Base-by-base conservation (phyloP, 2,113 vertebrate genomes). In the Nannospalax galili region DNA sequence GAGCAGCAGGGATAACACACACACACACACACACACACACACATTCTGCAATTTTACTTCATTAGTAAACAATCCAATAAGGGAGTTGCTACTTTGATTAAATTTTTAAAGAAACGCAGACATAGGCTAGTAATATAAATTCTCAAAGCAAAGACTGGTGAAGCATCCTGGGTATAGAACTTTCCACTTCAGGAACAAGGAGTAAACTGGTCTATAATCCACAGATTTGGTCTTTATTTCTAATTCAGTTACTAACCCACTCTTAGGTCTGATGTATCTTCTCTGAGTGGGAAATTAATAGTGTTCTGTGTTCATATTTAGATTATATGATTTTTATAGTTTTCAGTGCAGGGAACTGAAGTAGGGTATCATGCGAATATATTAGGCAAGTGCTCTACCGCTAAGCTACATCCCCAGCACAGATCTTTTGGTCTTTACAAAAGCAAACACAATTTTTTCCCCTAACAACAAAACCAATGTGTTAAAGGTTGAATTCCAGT, bases 91-190 rank as follows among this genome's bases (percentile, higher is more conserved):
- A 56, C 37, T 87, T 91, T 72, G 52, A 73, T 58, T 20, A 10
- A 32, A 7, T 67, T 10, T 94, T 93, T 91, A 81, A 84, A 81
- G 77, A 92, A 69, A 64, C 67, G 81, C 20, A 93, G 30, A 48
- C 16, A 15, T 11, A 11, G 32, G 73, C 15, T 3, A 32, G 16
- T 74, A 26, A 78, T 74, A 15, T 80, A 45, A 80, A 35, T 84
- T 81, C 80, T 80, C n/a, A 73, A 86, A 92, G 12, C 28, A 56
- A 40, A 32, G 12, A 22, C 3, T 80, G 28, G 19, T 58, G 5
- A 16, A 74, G 64, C 75, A 40, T 73, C 15, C 58, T n/a, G 56
- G 70, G 5, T 90, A 28, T 56, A 35, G 60, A 70, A 65, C 17
- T 20, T 90, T 91, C 90, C 6, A 19, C 14, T 14, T 82, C 60